Evolutionary conservation across 2,888 invertebrate genomes (phyloP).

Genomic region (Clusia tigrina): DNA sequence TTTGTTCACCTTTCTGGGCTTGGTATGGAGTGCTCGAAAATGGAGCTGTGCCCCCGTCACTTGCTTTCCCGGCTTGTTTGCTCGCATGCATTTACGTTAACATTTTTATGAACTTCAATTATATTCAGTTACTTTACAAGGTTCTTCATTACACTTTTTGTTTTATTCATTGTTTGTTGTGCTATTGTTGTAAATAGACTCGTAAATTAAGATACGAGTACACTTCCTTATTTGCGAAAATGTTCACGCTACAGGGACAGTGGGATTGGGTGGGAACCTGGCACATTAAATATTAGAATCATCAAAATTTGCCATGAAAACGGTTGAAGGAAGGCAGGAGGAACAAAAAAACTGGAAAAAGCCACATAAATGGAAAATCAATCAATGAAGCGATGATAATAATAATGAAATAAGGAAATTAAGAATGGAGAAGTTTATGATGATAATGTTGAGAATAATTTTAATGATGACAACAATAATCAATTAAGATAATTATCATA

Average conservation of each 20-base stretch:
- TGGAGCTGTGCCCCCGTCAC: neutral
- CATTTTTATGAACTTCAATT: neutral
- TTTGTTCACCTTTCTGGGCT: neutral
- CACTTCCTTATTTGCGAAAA: constrained; percentile 8
- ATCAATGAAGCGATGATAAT: too few relatives aligned
- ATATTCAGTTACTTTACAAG: constrained; percentile 4
- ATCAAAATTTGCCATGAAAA: too few relatives aligned
- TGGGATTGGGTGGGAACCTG: too few relatives aligned
- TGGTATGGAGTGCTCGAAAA: neutral
- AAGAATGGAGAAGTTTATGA: too few relatives aligned
- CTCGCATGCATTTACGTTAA: neutral
- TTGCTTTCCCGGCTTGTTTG: too few relatives aligned
- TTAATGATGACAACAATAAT: too few relatives aligned
- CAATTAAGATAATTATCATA: too few relatives aligned
- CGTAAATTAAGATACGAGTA: constrained; percentile 4
- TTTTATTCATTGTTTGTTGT: neutral
- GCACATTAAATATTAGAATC: neutral
- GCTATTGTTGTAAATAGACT: neutral
- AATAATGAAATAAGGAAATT: too few relatives aligned
- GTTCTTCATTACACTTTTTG: neutral
- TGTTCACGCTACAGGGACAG: neutral
- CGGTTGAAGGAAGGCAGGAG: too few relatives aligned
- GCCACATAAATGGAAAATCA: too few relatives aligned
- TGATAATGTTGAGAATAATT: too few relatives aligned
- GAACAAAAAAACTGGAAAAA: too few relatives aligned